Conservation (phyloP, 2,888 invertebrate species). For the Trichacis sp. region DNA sequence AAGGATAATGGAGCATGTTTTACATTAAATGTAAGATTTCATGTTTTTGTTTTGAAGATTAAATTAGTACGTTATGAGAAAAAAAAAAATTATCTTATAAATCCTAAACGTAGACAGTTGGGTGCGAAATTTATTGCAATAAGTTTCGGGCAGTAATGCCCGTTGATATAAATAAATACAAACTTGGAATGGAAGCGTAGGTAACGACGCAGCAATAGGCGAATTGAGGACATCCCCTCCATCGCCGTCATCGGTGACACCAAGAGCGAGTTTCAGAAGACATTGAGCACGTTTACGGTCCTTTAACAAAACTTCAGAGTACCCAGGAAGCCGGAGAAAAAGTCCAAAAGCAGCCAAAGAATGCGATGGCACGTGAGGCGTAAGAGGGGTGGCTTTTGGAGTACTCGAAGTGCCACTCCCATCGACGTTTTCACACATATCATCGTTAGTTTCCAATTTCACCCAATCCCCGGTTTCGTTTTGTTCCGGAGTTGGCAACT, state of each 20-base stretch:
- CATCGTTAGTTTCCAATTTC: constrained; percentile 73
- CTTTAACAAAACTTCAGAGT: constrained; percentile 87
- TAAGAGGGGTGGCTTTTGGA: constrained; percentile 70
- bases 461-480: constrained; percentile 74
- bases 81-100: neutral
- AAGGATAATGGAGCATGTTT: too few relatives aligned
- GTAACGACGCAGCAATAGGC: constrained; percentile 76
- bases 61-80: too few relatives aligned
- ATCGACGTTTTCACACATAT: constrained; percentile 75
- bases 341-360: constrained; percentile 91
- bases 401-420: constrained; percentile 69
- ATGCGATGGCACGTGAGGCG: constrained; percentile 83
- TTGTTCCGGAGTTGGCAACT: constrained; percentile 71
- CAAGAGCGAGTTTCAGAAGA: constrained; percentile 86
- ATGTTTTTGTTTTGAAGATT: too few relatives aligned
- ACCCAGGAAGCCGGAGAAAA: constrained; percentile 89
- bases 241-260: constrained; percentile 92
- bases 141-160: too few relatives aligned
- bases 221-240: constrained; percentile 84
- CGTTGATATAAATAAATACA: neutral
- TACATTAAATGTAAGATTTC: too few relatives aligned
- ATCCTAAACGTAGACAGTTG: too few relatives aligned
- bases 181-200: constrained; percentile 80
- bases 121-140: too few relatives aligned
- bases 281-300: constrained; percentile 89